These are phyloP conservation scores for Strigamia transsilvanica DNA, from an alignment of 2,888 invertebrate genomes.

Conservation along the genomic window DNA sequence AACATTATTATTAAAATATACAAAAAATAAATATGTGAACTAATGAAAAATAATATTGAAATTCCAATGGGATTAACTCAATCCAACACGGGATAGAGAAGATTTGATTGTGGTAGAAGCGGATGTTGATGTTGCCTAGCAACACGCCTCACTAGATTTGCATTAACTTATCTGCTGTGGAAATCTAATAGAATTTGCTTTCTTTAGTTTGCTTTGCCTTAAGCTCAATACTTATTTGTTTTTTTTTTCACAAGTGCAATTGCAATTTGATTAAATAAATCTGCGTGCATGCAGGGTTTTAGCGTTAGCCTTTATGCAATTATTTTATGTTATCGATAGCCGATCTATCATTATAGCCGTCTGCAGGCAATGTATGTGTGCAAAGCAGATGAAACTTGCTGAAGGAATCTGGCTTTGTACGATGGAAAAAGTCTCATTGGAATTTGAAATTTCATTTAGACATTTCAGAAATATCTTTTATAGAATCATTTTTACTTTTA, in stretches of 20 bases:
- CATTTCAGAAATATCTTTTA: background rate
- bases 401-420: background rate
- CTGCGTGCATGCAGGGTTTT: background rate
- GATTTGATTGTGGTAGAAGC: conserved; percentile 43
- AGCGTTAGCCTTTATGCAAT: background rate
- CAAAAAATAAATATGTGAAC: background rate
- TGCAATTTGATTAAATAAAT: conserved; percentile 40
- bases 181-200: conserved; percentile 45
- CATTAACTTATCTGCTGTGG: conserved; percentile 45
- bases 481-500: background rate
- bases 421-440: conserved; percentile 36
- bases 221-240: conserved; percentile 41
- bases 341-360: conserved; percentile 1
- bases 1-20: background rate
- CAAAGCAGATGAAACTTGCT: background rate
- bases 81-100: conserved; percentile 25
- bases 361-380: background rate
- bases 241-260: background rate
- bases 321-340: conserved; percentile 19
- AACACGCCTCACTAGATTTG: conserved; percentile 45
- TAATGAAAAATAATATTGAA: conserved; percentile 38
- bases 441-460: conserved; percentile 10
- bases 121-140: conserved; percentile 43
- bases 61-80: conserved; percentile 28
- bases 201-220: conserved; percentile 38